Evolutionary conservation across 1,140 invertebrate species (phyloP), one percentile per base, ranked within the genome.

Genomic region (Anastrepha obliqua): DNA sequence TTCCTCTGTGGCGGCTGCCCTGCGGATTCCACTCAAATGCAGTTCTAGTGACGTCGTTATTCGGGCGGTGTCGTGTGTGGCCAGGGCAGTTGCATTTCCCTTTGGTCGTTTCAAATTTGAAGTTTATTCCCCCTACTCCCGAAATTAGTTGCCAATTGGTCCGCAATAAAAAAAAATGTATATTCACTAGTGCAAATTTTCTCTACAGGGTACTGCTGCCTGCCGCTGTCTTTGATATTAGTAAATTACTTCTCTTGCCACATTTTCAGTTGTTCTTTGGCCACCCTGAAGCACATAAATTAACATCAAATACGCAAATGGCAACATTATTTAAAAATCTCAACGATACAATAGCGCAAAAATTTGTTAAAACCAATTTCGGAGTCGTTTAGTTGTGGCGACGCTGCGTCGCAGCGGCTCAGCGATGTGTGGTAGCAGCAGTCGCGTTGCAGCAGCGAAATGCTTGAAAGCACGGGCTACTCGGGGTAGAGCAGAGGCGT

Each of bases 291-390:
- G n/a, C 74, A 3, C 74, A 81, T 81, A 81, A 81, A 81, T 81
- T 81, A 29, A 81, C 47, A 81, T 55, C 17, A 81, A 81, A 58
- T 81, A 81, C 74, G 74, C 74, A 81, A 81, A 81, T 81, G 74
- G 74, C n/a, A 55, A 81, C 47, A 81, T 81, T 81, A 58, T 81
- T 81, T 81, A 58, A 58, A 81, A 81, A 81, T 81, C 74, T 81
- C n/a, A n/a, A 29, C 74, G 8, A 29, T 81, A 55, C 74, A 58
- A 81, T 55, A 81, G 74, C n/a, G 47, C 6, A 81, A 81, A 55
- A 81, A 81, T 81, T 81, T 81, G 74, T 81, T 81, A 55, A 58
- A 81, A 58, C 74, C n/a, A 58, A 81, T 81, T 81, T 81, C 74
- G 47, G 44, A 81, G 74, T 81, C 47, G 47, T 58, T 81, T 55